These are phyloP conservation scores for Ardeotis arabs DNA, from an alignment of 2,113 vertebrate species.

Conservation along the genomic window DNA sequence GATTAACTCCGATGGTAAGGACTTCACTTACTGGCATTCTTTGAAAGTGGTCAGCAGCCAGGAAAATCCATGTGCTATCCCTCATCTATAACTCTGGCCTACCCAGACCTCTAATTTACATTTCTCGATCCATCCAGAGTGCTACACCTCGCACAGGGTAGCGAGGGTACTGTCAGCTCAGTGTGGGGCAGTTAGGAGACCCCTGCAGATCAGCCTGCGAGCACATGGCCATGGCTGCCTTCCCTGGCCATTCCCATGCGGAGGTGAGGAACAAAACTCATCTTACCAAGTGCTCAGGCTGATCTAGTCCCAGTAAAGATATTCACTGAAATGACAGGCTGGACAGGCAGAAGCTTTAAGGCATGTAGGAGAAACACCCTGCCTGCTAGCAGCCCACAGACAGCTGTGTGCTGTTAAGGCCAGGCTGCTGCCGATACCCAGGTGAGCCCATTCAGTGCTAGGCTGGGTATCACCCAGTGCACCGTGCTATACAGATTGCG, in stretches of 20 bases:
- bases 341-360: not conserved
- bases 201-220: not conserved
- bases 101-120: not conserved
- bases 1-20: not conserved
- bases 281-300: not conserved
- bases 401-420: not conserved
- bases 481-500: not conserved
- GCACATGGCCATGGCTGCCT: not conserved
- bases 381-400: not conserved
- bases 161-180: not conserved
- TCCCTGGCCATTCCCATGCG: not conserved
- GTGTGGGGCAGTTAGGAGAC: fast-evolving
- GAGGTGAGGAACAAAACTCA: not conserved
- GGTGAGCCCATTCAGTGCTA: not conserved
- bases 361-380: not conserved
- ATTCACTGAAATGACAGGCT: not conserved
- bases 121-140: not conserved
- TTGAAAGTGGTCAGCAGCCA: not conserved
- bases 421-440: not conserved
- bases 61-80: not conserved
- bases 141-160: fast-evolving
- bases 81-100: not conserved
- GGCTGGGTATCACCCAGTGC: fast-evolving
- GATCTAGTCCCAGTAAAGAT: not conserved
- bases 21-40: not conserved